Conservation (phyloP, 2,113 vertebrate genomes). For the Eulemur macaco region DNA sequence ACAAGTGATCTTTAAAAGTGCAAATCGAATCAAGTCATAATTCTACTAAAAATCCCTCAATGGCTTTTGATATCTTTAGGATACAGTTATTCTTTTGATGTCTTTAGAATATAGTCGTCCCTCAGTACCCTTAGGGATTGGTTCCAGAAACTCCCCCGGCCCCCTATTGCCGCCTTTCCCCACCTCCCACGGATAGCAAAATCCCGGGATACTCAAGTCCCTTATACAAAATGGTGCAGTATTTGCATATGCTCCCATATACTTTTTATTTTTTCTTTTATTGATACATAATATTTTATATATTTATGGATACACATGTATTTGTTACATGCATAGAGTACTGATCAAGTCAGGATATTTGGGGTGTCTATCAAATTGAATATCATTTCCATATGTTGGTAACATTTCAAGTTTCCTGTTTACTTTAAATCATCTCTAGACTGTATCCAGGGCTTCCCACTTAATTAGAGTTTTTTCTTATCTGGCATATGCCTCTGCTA, state of each 20-base stretch:
- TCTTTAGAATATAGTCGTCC: not conserved
- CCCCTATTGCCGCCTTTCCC: not conserved
- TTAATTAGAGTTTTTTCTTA: not conserved
- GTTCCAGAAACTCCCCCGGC: not conserved
- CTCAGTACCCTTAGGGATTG: not conserved
- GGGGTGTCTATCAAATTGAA: too few species aligned
- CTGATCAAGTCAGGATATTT: too few species aligned
- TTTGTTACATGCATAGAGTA: too few species aligned
- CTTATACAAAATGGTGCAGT: not conserved
- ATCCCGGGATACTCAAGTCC: not conserved
- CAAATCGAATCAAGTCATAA: not conserved
- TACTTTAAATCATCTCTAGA: not conserved
- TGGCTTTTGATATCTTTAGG: not conserved
- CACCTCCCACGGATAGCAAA: not conserved
- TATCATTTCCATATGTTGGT: too few species aligned
- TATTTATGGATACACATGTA: too few species aligned
- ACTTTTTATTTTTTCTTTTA: too few species aligned
- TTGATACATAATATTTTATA: too few species aligned
- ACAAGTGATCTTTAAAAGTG: not conserved
- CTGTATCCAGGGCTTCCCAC: not conserved
- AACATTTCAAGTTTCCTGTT: too few species aligned
- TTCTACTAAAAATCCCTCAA: not conserved
- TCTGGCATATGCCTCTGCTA: not conserved
- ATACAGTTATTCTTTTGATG: not conserved
- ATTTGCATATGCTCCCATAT: not conserved